These are phyloP conservation scores for Quadriops clusia DNA, from an alignment of 2,888 invertebrate species.

Conservation along the genomic window DNA sequence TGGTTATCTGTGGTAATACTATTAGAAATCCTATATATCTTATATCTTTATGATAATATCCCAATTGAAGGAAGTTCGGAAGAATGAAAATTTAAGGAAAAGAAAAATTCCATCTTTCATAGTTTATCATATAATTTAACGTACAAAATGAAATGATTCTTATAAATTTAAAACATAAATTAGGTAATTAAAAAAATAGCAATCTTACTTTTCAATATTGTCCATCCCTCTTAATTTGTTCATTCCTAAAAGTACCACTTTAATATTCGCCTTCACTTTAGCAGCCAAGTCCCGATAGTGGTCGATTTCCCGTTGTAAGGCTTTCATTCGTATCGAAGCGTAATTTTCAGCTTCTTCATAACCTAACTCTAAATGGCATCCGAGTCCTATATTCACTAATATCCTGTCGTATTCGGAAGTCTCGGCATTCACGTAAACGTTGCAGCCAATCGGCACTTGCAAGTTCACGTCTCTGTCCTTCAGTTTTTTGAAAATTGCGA, in stretches of 20 bases:
- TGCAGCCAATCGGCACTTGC: conserved; percentile 22
- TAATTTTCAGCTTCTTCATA: conserved; percentile 32
- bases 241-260: conserved; percentile 32
- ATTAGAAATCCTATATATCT: too few species aligned
- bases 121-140: too few species aligned
- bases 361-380: conserved; percentile 32
- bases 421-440: conserved; percentile 25
- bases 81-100: too few species aligned
- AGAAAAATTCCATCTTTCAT: too few species aligned
- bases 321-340: conserved; percentile 28
- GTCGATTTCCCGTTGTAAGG: conserved; percentile 30
- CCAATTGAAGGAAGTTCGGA: too few species aligned
- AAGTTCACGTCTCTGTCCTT: conserved; percentile 25
- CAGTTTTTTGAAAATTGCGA: conserved; percentile 23
- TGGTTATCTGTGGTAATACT: too few species aligned
- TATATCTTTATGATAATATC: too few species aligned
- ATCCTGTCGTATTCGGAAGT: conserved; percentile 26
- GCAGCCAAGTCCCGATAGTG: conserved; percentile 31
- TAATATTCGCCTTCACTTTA: conserved; percentile 34
- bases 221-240: conserved; percentile 29
- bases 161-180: too few species aligned
- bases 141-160: too few species aligned
- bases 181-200: too few species aligned
- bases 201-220: too few species aligned
- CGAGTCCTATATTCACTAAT: conserved; percentile 30